These are phyloP conservation scores for Panthera leo DNA, from an alignment of 2,113 vertebrate species.

Conservation along the genomic window DNA sequence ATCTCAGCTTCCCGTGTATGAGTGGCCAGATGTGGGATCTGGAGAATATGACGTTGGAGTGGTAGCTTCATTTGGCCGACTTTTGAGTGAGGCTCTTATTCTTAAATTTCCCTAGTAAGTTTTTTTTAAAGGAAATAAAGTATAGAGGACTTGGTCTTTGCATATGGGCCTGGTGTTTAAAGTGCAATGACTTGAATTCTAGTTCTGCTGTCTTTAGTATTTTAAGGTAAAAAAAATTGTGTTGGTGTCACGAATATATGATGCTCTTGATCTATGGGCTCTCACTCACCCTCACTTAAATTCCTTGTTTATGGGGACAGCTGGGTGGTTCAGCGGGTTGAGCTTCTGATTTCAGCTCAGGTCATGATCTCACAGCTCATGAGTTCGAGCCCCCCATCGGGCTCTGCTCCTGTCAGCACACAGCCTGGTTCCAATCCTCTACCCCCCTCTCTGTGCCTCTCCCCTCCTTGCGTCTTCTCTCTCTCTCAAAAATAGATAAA, in stretches of 20 bases:
- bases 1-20: slow-evolving; percentile 86
- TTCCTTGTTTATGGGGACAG: not conserved
- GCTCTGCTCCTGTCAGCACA: too few relatives aligned
- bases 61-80: slow-evolving; percentile 95
- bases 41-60: slow-evolving; percentile 94
- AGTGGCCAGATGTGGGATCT: slow-evolving; percentile 89
- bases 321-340: too few relatives aligned
- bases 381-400: too few relatives aligned
- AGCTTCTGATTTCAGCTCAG: too few relatives aligned
- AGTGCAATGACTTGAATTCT: slow-evolving; percentile 1
- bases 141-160: not conserved
- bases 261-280: not conserved
- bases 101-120: slow-evolving; percentile 94
- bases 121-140: slow-evolving; percentile 38
- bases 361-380: too few relatives aligned
- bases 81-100: slow-evolving; percentile 93
- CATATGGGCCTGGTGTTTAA: not conserved
- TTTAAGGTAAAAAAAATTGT: not conserved
- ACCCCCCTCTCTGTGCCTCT: too few relatives aligned
- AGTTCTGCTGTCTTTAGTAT: not conserved
- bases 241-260: not conserved
- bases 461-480: too few relatives aligned
- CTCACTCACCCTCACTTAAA: not conserved
- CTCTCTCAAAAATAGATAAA: too few relatives aligned
- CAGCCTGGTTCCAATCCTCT: too few relatives aligned